Conservation (phyloP, 2,888 invertebrate species). For the Mythimna vitellina region DNA sequence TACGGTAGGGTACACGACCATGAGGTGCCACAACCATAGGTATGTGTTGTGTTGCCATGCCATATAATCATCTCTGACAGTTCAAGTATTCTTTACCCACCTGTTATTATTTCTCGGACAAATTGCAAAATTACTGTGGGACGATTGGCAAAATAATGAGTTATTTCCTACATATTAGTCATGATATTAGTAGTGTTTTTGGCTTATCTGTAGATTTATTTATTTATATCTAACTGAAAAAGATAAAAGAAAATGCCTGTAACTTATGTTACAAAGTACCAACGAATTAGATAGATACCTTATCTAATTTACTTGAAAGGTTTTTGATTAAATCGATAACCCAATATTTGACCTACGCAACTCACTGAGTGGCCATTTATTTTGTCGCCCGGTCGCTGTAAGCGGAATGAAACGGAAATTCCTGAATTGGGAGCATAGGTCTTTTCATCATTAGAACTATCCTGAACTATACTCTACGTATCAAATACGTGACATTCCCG, state of each 20-base stretch:
- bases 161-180: conserved; percentile 30
- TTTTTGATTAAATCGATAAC: conserved; percentile 15
- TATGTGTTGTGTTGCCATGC: conserved; percentile 24
- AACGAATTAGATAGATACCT: not conserved
- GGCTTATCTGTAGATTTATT: conserved; percentile 6
- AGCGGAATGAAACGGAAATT: conserved; percentile 20
- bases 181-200: conserved; percentile 15
- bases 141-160: conserved; percentile 33
- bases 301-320: not conserved
- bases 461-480: conserved; percentile 9
- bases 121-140: conserved; percentile 36
- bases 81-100: conserved; percentile 29
- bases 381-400: not conserved
- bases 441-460: conserved; percentile 9
- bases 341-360: conserved; percentile 4
- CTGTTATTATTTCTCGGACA: conserved; percentile 38
- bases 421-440: not conserved
- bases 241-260: conserved; percentile 18
- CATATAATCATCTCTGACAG: conserved; percentile 32
- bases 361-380: not conserved
- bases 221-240: not conserved
- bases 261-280: conserved; percentile 8
- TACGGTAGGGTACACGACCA: conserved; percentile 30
- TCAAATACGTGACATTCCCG: conserved; percentile 53
- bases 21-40: not conserved